These are phyloP conservation scores for Halcyon leucocephala DNA, from an alignment of 2,797 vertebrate species.

Conservation along the genomic window DNA sequence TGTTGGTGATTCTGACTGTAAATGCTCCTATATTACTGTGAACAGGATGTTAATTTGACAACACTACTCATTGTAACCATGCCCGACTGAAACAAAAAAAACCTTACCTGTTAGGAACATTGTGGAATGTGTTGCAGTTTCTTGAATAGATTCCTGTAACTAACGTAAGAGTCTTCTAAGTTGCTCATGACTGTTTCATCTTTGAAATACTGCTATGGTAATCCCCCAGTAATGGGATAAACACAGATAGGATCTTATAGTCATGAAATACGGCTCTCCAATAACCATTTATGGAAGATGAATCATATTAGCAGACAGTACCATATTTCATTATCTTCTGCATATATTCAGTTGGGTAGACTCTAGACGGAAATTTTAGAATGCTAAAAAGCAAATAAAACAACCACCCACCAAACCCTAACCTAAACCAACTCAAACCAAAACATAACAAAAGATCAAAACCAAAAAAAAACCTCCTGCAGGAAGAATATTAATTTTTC, in stretches of 20 bases:
- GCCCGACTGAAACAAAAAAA: not conserved
- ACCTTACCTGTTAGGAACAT: not conserved
- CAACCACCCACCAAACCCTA: not conserved
- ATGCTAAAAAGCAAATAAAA: not conserved
- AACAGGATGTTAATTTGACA: not conserved
- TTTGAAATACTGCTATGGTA: conserved; percentile 6
- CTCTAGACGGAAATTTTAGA: not conserved
- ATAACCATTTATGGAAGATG: not conserved
- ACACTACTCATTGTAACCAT: not conserved
- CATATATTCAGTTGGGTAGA: not conserved
- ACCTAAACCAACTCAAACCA: not conserved
- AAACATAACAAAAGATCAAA: not conserved
- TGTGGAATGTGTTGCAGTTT: not conserved
- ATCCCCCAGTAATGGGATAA: conserved; percentile 21
- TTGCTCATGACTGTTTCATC: not conserved
- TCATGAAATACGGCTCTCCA: conserved; percentile 19
- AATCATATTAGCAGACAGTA: not conserved
- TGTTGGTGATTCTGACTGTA: not conserved
- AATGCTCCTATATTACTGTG: not conserved
- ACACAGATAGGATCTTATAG: not conserved
- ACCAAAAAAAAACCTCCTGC: fast-evolving
- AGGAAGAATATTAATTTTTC: not conserved
- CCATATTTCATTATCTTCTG: not conserved
- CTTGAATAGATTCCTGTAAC: not conserved
- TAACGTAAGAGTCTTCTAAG: not conserved